Base-by-base conservation (phyloP, 64 coral and sea anemone genomes). In the Anthopleura sola region DNA sequence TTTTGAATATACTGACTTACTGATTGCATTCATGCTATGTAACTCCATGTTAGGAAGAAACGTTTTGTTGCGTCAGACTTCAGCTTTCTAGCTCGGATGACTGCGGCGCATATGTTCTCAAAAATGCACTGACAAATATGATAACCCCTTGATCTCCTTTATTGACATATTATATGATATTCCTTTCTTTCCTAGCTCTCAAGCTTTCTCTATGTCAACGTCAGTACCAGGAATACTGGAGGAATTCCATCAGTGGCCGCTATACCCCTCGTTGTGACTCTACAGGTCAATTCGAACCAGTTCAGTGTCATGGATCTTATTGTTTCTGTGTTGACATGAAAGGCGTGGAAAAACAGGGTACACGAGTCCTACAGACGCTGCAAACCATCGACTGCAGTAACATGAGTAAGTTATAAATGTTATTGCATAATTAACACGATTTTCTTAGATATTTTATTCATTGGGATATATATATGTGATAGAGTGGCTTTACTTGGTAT, bases 151-250 rank as follows among this genome's bases (percentile, higher is more conserved):
- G n/a, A n/a, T n/a, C n/a, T n/a, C n/a, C n/a, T n/a, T n/a, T n/a
- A n/a, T n/a, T n/a, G n/a, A n/a, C n/a, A n/a, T n/a, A n/a, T n/a
- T n/a, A n/a, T n/a, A n/a, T n/a, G n/a, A n/a, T n/a, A 0, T 15
- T 71, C 34, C 2, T 32, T 71, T 71, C 12, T 32, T 83, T 83
- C 24, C 14, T 53, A 84, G 37, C 82, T 31, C 29, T 37, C 31
- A 86, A 85, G 89, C 38, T 91, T 58, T 75, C 83, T 24, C 48
- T 91, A 15, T 91, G 89, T 31, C 89, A 91, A 21, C 83, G 89
- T 34, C 89, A 91, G 38, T 91, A 86, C 75, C 89, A 91, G 75
- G 89, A 91, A 78, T 91, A 80, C 53, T 91, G 89, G 89, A 91
- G 75, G 62, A 64, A 86, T 51, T 84, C 89, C 18, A 53, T 85